phyloP scores from a whole-genome alignment of 2,113 vertebrate species.

The Platichthys stellatus region DNA sequence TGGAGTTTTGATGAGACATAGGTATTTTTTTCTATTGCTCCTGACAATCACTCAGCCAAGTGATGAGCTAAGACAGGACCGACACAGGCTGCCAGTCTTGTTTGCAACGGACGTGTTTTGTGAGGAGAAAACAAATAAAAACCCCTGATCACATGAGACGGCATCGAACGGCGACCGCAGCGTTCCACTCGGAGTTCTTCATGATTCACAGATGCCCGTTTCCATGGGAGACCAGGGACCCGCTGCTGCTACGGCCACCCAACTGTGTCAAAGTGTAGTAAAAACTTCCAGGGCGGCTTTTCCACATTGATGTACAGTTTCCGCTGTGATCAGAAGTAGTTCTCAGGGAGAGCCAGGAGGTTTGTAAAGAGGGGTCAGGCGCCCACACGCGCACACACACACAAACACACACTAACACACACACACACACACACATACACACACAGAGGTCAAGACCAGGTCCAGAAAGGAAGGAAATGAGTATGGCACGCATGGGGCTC shows the following conservation, averaged over 20 bases:
- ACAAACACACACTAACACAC: neutral
- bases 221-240: constrained; percentile 24
- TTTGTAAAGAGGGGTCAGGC: constrained; percentile 16
- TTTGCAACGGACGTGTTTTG: neutral
- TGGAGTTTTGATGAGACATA: neutral
- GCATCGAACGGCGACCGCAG: neutral
- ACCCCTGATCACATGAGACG: neutral
- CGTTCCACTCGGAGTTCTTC: constrained; percentile 15
- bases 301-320: constrained; percentile 61
- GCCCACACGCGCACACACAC: constrained; percentile 9
- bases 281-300: constrained; percentile 44
- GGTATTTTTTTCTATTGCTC: neutral
- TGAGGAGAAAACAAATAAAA: no score
- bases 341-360: constrained; percentile 35
- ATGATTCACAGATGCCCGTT: constrained; percentile 31
- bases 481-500: neutral
- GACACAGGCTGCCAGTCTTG: neutral
- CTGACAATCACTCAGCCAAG: neutral
- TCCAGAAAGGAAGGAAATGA: constrained; percentile 23
- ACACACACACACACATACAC: constrained; percentile 16
- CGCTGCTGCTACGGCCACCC: constrained; percentile 17
- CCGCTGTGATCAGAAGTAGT: constrained; percentile 41
- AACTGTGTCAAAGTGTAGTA: constrained; percentile 32
- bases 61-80: neutral
- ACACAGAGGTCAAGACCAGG: neutral